A percentile compares a stretch with the other conserved stretches of the same genome.
Conservation (phyloP, 2,888 invertebrate genomes). For the Acanthosepion esculentum region DNA sequence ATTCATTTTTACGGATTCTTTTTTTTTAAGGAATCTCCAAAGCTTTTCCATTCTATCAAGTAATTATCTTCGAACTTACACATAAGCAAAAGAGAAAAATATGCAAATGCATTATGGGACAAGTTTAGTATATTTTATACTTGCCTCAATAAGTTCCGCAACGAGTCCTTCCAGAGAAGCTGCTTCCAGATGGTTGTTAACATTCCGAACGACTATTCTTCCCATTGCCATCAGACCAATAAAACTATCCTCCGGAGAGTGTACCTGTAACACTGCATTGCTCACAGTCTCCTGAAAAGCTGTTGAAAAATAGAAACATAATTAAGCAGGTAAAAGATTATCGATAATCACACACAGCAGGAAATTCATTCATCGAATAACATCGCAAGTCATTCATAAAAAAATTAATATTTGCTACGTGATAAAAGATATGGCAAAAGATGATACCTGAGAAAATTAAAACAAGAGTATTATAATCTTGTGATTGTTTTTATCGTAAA, state of each 20-base stretch:
- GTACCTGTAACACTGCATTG: constrained; percentile 68
- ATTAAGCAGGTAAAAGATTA: background rate
- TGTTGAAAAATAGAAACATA: constrained; percentile 53
- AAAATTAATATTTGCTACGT: background rate
- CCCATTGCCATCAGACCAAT: constrained; percentile 77
- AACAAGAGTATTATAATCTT: background rate
- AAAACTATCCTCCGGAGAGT: constrained; percentile 77
- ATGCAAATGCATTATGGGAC: too few relatives aligned
- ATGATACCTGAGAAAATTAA: background rate
- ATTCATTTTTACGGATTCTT: too few relatives aligned
- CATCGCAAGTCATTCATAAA: too few relatives aligned
- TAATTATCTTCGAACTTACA: too few relatives aligned
- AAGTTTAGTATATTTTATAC: background rate
- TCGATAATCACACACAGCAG: background rate
- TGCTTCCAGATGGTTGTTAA: constrained; percentile 75
- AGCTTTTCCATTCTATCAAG: too few relatives aligned
- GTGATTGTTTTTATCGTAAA: background rate
- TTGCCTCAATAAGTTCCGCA: constrained; percentile 76
- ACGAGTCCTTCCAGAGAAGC: constrained; percentile 78
- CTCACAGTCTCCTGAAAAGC: constrained; percentile 67
- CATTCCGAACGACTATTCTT: constrained; percentile 73
- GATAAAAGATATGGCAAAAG: background rate
- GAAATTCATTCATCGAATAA: too few relatives aligned
- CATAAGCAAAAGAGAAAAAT: too few relatives aligned
- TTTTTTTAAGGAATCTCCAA: too few relatives aligned